phyloP scores from a whole-genome alignment of 2,888 invertebrate genomes.

The Eupsilia transversa region DNA sequence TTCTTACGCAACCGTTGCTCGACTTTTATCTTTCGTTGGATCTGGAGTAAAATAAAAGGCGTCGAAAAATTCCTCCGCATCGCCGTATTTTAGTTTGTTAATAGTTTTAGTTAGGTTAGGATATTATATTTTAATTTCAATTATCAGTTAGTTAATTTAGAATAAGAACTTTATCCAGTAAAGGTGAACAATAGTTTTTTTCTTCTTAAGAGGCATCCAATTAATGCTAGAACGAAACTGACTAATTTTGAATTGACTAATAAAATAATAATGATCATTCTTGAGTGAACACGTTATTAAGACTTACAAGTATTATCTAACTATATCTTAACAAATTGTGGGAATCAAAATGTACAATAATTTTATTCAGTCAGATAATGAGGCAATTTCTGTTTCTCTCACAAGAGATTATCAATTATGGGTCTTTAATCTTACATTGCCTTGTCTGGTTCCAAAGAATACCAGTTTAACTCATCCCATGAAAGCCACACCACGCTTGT shows the following conservation, averaged over 20 bases:
- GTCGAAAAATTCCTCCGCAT: too few species aligned
- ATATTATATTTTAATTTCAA: too few species aligned
- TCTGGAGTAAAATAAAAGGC: not conserved
- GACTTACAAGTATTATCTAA: not conserved
- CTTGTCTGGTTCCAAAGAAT: slow-evolving; percentile 33
- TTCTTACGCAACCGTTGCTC: slow-evolving; percentile 20
- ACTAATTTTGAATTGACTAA: not conserved
- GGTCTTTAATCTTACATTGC: slow-evolving; percentile 37
- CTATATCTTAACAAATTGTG: slow-evolving; percentile 24
- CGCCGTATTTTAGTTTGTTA: too few species aligned
- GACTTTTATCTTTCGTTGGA: not conserved
- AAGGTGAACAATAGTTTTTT: not conserved
- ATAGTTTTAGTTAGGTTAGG: too few species aligned
- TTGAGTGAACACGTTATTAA: not conserved
- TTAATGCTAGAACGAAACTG: too few species aligned
- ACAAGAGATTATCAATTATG: slow-evolving; percentile 37
- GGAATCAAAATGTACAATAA: slow-evolving; percentile 24
- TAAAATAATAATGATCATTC: not conserved
- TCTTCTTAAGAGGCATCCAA: too few species aligned
- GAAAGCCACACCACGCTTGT: slow-evolving; percentile 20
- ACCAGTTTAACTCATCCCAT: slow-evolving; percentile 11
- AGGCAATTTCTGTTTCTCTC: slow-evolving; percentile 17
- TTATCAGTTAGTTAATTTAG: too few species aligned
- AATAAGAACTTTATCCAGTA: too few species aligned
- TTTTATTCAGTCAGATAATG: slow-evolving; percentile 27